A percentile compares a stretch with the other conserved stretches of the same genome.
Evolutionary conservation across 2,888 invertebrate genomes (phyloP).

Genomic region (Sympetrum striolatum): DNA sequence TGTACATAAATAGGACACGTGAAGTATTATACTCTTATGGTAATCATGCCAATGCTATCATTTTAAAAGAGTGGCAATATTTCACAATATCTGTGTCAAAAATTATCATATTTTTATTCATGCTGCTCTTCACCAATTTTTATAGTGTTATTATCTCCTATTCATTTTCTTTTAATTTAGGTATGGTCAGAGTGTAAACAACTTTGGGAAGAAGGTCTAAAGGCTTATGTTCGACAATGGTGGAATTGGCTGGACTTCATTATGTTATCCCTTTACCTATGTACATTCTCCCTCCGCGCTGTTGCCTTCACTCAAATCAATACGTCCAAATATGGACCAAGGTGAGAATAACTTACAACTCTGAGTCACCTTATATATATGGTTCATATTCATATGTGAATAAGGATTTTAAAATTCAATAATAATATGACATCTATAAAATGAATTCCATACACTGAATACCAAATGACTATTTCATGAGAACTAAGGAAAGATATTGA

Average conservation of each 20-base stretch:
- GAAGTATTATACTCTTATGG: too few relatives aligned
- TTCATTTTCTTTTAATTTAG: conserved; percentile 30
- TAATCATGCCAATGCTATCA: too few relatives aligned
- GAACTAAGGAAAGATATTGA: too few relatives aligned
- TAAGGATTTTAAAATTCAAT: too few relatives aligned
- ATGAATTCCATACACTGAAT: too few relatives aligned
- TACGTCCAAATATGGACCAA: conserved; percentile 56
- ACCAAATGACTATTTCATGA: too few relatives aligned
- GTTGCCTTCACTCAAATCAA: conserved; percentile 56
- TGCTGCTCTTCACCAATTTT: neutral
- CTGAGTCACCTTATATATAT: too few relatives aligned
- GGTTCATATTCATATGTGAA: too few relatives aligned
- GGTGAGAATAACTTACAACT: conserved; percentile 45
- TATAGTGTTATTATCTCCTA: neutral
- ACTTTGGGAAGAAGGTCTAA: conserved; percentile 65
- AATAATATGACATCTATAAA: too few relatives aligned
- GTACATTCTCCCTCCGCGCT: conserved; percentile 61
- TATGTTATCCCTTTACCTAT: conserved; percentile 64
- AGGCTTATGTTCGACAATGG: conserved; percentile 63
- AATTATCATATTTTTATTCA: neutral
- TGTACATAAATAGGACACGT: too few relatives aligned
- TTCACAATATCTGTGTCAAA: too few relatives aligned
- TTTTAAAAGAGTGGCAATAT: too few relatives aligned
- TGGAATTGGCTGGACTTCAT: conserved; percentile 67
- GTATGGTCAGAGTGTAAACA: conserved; percentile 66